Evolutionary conservation across 35 echinoderm and acorn worm species (phyloP).

Genomic region (Heliocidaris tuberculata): DNA sequence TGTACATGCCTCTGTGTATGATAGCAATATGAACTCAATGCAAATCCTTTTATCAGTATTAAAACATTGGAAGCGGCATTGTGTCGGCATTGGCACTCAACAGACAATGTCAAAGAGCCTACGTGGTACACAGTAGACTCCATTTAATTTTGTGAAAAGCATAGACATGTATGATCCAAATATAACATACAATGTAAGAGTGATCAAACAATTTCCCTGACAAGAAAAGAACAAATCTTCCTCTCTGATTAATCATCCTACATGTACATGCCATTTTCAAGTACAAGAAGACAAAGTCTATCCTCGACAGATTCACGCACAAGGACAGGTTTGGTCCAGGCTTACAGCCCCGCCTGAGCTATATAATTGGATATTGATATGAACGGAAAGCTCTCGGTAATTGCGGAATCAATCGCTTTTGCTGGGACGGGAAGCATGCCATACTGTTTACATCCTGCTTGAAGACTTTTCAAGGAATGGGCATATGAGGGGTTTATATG

Average conservation of each 20-base stretch:
- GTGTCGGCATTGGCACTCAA: too few relatives aligned
- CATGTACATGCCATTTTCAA: neutral
- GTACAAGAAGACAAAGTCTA: neutral
- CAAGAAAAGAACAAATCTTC: neutral
- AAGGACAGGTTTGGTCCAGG: neutral
- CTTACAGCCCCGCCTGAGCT: neutral
- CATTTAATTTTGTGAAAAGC: too few relatives aligned
- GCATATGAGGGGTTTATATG: too few relatives aligned
- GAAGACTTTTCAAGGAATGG: too few relatives aligned
- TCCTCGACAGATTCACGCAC: neutral
- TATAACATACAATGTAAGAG: neutral
- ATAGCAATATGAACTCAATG: too few relatives aligned
- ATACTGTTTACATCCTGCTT: neutral
- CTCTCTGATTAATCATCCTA: neutral
- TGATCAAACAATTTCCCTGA: neutral
- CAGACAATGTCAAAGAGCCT: too few relatives aligned
- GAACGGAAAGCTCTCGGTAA: conserved; percentile 7
- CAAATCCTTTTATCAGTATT: too few relatives aligned
- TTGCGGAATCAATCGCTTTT: neutral
- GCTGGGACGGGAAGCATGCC: neutral
- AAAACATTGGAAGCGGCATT: too few relatives aligned
- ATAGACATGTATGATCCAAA: too few relatives aligned
- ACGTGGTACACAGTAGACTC: too few relatives aligned
- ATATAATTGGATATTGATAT: neutral
- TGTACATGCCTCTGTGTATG: too few relatives aligned